A percentile compares a stretch with the other conserved stretches of the same genome.
phyloP scores from a whole-genome alignment of 2,888 invertebrate species.

The Phrixothrix hirtus region DNA sequence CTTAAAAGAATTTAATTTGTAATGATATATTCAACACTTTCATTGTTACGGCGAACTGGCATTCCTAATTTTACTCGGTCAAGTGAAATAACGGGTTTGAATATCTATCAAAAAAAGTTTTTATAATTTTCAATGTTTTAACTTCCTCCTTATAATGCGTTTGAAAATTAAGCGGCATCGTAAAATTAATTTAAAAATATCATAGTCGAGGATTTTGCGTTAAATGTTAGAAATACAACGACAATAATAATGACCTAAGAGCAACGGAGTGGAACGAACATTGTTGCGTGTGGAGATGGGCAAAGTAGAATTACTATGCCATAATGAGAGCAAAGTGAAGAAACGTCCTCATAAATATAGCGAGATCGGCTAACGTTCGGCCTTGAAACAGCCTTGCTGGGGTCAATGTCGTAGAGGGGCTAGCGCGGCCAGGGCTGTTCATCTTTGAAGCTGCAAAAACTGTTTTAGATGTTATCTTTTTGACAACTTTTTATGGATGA shows the following conservation, averaged over 20 bases:
- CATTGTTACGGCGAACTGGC: background rate
- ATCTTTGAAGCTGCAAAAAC: constrained; percentile 22
- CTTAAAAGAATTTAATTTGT: too few species aligned
- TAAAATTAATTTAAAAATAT: too few species aligned
- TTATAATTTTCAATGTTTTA: too few species aligned
- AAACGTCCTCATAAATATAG: constrained; percentile 47
- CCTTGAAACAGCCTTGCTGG: constrained; percentile 58
- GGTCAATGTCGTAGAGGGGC: constrained; percentile 47
- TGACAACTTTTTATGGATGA: constrained; percentile 16
- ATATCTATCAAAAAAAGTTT: background rate
- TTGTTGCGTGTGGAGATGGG: constrained; percentile 40
- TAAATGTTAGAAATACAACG: too few species aligned
- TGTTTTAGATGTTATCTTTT: constrained; percentile 16
- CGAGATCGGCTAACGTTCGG: constrained; percentile 56
- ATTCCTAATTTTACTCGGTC: constrained; percentile 6
- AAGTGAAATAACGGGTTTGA: background rate
- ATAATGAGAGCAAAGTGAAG: constrained; percentile 53
- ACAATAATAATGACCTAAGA: constrained; percentile 44
- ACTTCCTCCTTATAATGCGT: too few species aligned
- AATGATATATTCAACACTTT: too few species aligned
- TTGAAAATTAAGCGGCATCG: too few species aligned
- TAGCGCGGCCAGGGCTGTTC: constrained; percentile 20
- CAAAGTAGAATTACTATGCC: constrained; percentile 53
- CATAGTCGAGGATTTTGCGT: too few species aligned
- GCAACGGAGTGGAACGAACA: constrained; percentile 44